Conservation (phyloP, 2,888 invertebrate genomes). For the Rhyacophila evoluta region DNA sequence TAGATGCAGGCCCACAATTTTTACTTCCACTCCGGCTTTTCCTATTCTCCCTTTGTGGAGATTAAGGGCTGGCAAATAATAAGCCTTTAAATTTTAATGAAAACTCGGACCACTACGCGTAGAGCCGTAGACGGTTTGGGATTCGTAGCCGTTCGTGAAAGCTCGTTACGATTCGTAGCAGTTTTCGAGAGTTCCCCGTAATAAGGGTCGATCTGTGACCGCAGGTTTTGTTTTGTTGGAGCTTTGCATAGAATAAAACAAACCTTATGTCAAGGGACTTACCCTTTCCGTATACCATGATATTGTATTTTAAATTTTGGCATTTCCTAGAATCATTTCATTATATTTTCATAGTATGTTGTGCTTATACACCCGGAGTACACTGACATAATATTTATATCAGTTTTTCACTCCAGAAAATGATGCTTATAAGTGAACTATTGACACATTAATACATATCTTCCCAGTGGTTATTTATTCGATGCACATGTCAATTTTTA, state of each 20-base stretch:
- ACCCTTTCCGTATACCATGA: too few relatives aligned
- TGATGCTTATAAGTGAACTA: too few relatives aligned
- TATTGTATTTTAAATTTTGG: too few relatives aligned
- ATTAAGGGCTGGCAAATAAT: conserved; percentile 21
- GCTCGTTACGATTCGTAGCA: background rate
- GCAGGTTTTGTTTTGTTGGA: conserved; percentile 2
- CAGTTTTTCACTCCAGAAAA: too few relatives aligned
- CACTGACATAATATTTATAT: too few relatives aligned
- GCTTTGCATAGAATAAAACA: conserved; percentile 1
- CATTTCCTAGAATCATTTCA: too few relatives aligned
- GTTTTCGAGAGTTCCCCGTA: background rate
- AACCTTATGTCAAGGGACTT: background rate
- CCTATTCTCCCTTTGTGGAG: background rate
- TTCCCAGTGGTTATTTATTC: too few relatives aligned
- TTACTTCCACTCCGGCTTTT: background rate
- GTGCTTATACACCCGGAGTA: too few relatives aligned
- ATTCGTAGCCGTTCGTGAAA: too few relatives aligned
- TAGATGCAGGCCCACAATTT: background rate
- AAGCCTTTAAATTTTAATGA: conserved; percentile 24
- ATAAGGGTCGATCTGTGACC: conserved; percentile 10
- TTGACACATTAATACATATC: too few relatives aligned
- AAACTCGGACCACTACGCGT: conserved; percentile 13
- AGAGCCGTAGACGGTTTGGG: background rate
- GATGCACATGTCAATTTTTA: too few relatives aligned
- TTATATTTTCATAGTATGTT: too few relatives aligned